Base-by-base conservation (phyloP, 1,140 invertebrate genomes). In the Aphelinus atriplicis region DNA sequence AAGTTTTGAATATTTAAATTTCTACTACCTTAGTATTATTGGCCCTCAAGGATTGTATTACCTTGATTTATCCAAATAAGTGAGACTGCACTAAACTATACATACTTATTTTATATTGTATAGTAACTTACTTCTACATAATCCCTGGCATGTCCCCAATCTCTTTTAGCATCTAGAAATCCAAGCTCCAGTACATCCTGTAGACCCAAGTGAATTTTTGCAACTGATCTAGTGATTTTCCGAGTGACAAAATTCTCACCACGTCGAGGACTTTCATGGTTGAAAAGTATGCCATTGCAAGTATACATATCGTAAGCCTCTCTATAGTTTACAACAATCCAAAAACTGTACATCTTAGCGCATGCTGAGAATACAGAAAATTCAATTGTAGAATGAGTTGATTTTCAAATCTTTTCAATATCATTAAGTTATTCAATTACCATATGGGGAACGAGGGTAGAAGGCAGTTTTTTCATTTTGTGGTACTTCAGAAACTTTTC, bases 81-180 rank as follows among this genome's bases (percentile, higher is more conserved):
- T 26, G 26, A 26, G 26, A 26, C 26, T 26, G 26, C 26, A 26
- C 26, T 26, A 26, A 26, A 26, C 26, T 26, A 26, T 26, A 26
- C 26, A 26, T 26, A 26, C 26, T 26, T 26, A 26, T 26, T 26
- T 26, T 26, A 26, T 26, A 26, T 26, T 26, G 26, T 26, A 26
- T 26, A 26, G 26, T 26, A 26, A 74, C 65, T 81, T 86, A 96
- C 96, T 91, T 99, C 95, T 48, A 99, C 96, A 89, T 99, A 99
- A 89, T 99, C 98, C 86, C 93, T 96, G 0, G 98, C 98, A 90
- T 99, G 98, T 7, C 98, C 98, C 98, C 98, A 99, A 88, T 99
- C 98, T 83, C 98, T 90, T 85, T 95, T 94, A 10, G 98, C 95
- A 88, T 99, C 97, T 75, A 99, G 89, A 88, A 98, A 98, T 57